Conservation (phyloP, 2,113 vertebrate species). For the Aythya baeri region DNA sequence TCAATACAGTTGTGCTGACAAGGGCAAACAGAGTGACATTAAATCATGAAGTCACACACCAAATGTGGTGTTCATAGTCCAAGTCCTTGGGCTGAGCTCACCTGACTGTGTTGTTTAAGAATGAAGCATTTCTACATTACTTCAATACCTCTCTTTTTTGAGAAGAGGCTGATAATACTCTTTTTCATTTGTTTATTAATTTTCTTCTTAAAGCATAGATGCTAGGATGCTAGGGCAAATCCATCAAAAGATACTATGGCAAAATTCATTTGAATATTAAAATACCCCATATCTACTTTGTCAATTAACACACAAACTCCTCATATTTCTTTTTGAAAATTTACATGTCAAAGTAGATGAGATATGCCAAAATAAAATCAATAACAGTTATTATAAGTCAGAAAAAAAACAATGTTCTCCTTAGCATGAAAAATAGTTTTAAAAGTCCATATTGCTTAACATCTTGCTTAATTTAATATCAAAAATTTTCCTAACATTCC, state of each 20-base stretch:
- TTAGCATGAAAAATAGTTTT: background rate
- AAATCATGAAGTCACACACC: background rate
- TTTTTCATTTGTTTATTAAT: background rate
- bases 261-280: background rate
- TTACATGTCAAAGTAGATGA: background rate
- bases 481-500: background rate
- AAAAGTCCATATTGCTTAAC: background rate
- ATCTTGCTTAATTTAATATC: background rate
- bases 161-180: background rate
- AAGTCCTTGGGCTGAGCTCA: background rate
- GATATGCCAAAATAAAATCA: background rate
- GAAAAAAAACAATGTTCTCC: background rate
- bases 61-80: background rate
- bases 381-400: background rate
- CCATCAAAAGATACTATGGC: too few relatives aligned
- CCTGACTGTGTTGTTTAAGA: background rate
- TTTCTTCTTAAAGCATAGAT: background rate
- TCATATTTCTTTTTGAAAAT: background rate
- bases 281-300: background rate
- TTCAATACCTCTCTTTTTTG: background rate
- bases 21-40: background rate
- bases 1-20: background rate
- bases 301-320: background rate
- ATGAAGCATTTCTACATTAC: background rate
- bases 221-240: background rate